Percentiles rank a stretch among this genome's conserved stretches.
phyloP scores from a whole-genome alignment of 2,113 vertebrate species.

The Nipponia nippon region DNA sequence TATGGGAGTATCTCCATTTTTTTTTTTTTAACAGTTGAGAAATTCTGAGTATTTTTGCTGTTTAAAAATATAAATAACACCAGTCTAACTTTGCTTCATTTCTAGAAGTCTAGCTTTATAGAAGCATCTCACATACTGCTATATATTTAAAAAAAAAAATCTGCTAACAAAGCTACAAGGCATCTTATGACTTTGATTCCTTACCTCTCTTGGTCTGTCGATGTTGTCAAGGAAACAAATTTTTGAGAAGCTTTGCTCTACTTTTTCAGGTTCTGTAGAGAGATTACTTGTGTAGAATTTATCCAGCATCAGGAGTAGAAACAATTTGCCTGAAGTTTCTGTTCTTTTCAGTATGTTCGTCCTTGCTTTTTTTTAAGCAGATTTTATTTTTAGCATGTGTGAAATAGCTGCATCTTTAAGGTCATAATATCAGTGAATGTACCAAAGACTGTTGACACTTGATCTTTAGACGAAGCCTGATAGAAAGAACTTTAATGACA shows the following conservation, averaged over 20 bases:
- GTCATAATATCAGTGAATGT: neutral
- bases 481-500: neutral
- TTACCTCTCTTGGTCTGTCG: slow-evolving; percentile 7
- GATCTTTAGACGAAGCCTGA: neutral
- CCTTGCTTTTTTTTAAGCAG: neutral
- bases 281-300: slow-evolving; percentile 33
- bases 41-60: neutral
- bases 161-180: slow-evolving; percentile 4
- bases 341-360: neutral
- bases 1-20: neutral
- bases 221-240: slow-evolving; percentile 76
- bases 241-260: slow-evolving; percentile 59
- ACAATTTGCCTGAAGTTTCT: neutral
- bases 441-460: neutral
- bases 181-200: neutral
- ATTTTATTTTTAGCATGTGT: slow-evolving; percentile 17
- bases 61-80: neutral
- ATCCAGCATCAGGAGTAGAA: slow-evolving; percentile 2
- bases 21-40: neutral
- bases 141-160: neutral
- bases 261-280: slow-evolving; percentile 34
- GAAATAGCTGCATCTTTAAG: neutral
- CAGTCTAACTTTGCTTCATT: neutral
- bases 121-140: neutral
- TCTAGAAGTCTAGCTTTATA: neutral